These are phyloP conservation scores for Lagocephalus sceleratus DNA, from an alignment of 2,797 vertebrate genomes.

Conservation along the genomic window DNA sequence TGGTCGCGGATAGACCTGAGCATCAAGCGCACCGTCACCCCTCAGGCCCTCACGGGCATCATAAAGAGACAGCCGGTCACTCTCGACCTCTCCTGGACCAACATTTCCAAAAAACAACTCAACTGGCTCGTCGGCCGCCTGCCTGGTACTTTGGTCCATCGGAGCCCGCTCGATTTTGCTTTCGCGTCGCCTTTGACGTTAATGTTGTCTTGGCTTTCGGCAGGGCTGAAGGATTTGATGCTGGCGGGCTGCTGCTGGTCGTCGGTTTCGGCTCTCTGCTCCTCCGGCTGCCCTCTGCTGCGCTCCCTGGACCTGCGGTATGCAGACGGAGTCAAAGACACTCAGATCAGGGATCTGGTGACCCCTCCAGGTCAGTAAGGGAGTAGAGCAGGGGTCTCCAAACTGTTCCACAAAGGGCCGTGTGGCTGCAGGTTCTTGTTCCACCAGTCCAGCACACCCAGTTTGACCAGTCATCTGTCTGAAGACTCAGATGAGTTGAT, in stretches of 20 bases:
- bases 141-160: constrained; percentile 74
- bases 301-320: constrained; percentile 95
- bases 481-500: no score
- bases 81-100: constrained; percentile 96
- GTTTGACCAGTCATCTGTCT: no score
- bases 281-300: constrained; percentile 92
- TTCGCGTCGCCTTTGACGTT: no score
- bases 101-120: constrained; percentile 97
- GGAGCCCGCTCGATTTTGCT: not conserved
- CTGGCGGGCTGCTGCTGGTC: constrained; percentile 93
- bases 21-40: constrained; percentile 90
- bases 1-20: constrained; percentile 95
- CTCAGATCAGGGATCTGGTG: constrained; percentile 93
- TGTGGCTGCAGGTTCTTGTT: no score
- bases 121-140: constrained; percentile 94
- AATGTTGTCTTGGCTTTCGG: constrained; percentile 1
- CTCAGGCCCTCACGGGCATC: constrained; percentile 93
- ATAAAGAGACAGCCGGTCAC: constrained; percentile 94
- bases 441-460: no score
- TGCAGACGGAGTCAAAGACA: constrained; percentile 92
- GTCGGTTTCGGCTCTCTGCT: constrained; percentile 93
- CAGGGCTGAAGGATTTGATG: constrained; percentile 95
- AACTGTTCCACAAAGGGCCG: no score
- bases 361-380: constrained; percentile 81
- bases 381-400: no score